A percentile compares a stretch with the other conserved stretches of the same genome.
Evolutionary conservation across 2,797 vertebrate genomes (phyloP).

Genomic region (Anguilla obscura): DNA sequence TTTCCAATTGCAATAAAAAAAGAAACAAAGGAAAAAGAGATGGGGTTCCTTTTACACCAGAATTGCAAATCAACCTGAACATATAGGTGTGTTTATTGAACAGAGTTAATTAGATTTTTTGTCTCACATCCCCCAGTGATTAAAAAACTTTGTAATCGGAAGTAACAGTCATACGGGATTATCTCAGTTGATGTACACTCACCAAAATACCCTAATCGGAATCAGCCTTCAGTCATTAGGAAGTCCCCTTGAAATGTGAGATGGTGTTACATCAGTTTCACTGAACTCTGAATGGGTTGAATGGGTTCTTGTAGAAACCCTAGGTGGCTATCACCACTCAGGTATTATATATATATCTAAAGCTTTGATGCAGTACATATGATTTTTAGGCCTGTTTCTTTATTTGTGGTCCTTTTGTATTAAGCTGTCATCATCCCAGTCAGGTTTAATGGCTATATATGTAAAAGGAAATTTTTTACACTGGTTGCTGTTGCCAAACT

Average conservation of each 20-base stretch:
- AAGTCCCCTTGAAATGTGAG: conserved; percentile 30
- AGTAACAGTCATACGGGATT: neutral
- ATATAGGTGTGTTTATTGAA: neutral
- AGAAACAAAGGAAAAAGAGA: neutral
- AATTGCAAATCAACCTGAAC: neutral
- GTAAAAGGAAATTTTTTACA: neutral
- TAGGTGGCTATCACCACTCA: neutral
- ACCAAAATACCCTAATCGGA: conserved; percentile 17
- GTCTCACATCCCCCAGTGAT: neutral
- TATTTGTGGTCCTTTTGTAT: neutral
- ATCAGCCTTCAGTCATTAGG: conserved; percentile 26
- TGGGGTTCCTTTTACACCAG: neutral
- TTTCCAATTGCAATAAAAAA: neutral
- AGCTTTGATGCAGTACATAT: neutral
- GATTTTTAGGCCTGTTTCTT: neutral
- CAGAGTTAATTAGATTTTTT: neutral
- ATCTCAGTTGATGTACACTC: neutral
- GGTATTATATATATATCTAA: neutral
- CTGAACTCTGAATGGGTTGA: conserved; percentile 30
- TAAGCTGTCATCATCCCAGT: neutral
- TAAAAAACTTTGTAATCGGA: too few relatives aligned
- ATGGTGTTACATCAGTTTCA: conserved; percentile 21
- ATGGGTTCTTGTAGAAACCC: conserved; percentile 4
- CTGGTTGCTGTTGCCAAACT: neutral
- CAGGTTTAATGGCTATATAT: neutral